phyloP scores from a whole-genome alignment of 2,113 vertebrate genomes.

The Hydropotes inermis region DNA sequence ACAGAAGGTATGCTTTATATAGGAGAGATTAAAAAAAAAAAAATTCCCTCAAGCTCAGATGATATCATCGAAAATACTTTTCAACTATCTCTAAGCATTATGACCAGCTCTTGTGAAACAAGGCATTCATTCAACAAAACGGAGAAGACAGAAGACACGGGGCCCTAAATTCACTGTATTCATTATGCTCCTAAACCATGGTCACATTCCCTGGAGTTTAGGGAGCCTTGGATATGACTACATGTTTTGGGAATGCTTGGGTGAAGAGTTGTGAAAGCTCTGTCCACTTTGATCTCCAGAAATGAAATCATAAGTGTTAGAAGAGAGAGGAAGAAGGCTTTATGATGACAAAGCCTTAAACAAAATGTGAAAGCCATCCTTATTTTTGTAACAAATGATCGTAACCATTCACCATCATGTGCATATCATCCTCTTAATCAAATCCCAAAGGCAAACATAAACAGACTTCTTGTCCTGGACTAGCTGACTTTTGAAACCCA shows the following conservation, averaged over 20 bases:
- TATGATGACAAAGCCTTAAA: neutral
- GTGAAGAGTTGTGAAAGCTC: neutral
- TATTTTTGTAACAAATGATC: neutral
- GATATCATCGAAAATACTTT: conserved; percentile 35
- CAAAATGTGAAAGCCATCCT: neutral
- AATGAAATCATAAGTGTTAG: neutral
- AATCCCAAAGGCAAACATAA: neutral
- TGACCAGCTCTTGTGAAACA: neutral
- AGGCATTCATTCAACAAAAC: neutral
- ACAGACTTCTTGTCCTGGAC: neutral
- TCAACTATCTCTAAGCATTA: neutral
- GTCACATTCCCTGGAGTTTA: neutral
- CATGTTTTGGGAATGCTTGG: neutral
- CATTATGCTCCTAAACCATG: accelerated
- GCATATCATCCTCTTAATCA: neutral
- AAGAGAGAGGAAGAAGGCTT: neutral
- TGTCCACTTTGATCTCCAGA: conserved; percentile 24
- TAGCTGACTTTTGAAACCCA: neutral
- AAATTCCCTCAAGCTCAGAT: neutral
- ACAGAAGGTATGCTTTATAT: neutral
- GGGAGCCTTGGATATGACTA: neutral
- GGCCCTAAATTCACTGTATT: neutral
- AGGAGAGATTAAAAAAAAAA: neutral
- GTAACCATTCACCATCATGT: neutral
- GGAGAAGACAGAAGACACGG: neutral